Evolutionary conservation across 2,797 vertebrate genomes (phyloP).

Genomic region (Pangasius djambal): DNA sequence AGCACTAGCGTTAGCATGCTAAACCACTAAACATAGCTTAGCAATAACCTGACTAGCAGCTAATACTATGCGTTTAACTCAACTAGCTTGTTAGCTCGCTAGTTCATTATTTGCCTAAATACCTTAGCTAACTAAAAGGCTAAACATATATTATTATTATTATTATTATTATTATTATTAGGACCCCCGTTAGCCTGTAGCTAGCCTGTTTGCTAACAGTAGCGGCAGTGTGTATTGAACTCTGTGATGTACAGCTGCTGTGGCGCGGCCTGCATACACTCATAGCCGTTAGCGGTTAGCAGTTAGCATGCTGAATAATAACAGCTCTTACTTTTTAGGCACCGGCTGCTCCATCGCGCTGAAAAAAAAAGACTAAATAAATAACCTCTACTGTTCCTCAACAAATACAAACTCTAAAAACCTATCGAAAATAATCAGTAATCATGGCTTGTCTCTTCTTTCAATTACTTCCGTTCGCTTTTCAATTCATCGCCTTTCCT

Average conservation of each 20-base stretch:
- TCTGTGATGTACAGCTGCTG: background rate
- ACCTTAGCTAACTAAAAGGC: background rate
- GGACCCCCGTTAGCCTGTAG: background rate
- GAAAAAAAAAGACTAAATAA: background rate
- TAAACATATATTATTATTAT: background rate
- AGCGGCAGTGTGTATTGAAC: no score
- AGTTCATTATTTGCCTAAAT: background rate
- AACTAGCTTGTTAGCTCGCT: background rate
- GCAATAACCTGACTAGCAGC: background rate
- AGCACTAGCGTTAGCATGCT: background rate
- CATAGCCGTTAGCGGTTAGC: conserved; percentile 33
- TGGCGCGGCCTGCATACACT: conserved; percentile 46
- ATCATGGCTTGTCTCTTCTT: conserved; percentile 45
- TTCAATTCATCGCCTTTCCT: conserved; percentile 47
- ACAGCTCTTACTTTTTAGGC: conserved; percentile 57
- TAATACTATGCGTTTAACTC: background rate
- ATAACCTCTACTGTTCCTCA: background rate
- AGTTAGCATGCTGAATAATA: background rate
- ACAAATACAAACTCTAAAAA: background rate
- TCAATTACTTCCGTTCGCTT: conserved; percentile 20
- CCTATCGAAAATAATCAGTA: conserved; percentile 18
- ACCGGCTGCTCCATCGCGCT: conserved; percentile 54
- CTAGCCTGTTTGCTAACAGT: background rate
- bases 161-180: background rate
- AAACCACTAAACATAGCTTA: background rate